Conservation (phyloP, 2,888 invertebrate genomes). For the Pyrrhopygopsis socrates region DNA sequence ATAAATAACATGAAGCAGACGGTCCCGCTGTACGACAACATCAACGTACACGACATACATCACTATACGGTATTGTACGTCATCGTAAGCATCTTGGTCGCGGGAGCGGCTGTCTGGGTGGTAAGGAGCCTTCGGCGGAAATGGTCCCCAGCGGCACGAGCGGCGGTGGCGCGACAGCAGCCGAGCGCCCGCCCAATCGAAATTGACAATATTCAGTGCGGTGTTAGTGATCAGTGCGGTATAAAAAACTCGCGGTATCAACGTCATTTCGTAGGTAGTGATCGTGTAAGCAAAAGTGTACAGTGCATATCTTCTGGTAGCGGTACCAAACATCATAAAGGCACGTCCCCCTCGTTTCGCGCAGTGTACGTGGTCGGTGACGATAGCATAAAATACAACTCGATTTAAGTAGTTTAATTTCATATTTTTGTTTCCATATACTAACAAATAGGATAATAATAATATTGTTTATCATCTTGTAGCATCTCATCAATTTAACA, state of each 20-base stretch:
- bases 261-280: background rate
- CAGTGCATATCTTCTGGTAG: background rate
- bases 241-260: too few relatives aligned
- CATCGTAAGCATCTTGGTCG: background rate
- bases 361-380: constrained; percentile 17
- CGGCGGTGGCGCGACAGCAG: background rate
- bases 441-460: background rate
- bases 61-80: constrained; percentile 17
- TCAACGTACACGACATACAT: constrained; percentile 20
- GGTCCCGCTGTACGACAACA: constrained; percentile 11
- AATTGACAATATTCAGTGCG: background rate
- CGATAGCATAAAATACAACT: background rate
- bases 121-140: background rate
- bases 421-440: background rate
- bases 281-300: background rate
- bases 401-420: background rate
- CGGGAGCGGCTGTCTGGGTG: background rate
- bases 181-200: background rate
- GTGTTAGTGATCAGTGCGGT: background rate
- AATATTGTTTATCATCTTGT: constrained; percentile 21
- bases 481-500: constrained; percentile 14
- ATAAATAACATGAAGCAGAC: constrained; percentile 9
- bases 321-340: background rate
- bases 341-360: constrained; percentile 7
- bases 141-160: background rate